Evolutionary conservation across 2,113 vertebrate genomes (phyloP).

Genomic region (Chloropsis cyanopogon): DNA sequence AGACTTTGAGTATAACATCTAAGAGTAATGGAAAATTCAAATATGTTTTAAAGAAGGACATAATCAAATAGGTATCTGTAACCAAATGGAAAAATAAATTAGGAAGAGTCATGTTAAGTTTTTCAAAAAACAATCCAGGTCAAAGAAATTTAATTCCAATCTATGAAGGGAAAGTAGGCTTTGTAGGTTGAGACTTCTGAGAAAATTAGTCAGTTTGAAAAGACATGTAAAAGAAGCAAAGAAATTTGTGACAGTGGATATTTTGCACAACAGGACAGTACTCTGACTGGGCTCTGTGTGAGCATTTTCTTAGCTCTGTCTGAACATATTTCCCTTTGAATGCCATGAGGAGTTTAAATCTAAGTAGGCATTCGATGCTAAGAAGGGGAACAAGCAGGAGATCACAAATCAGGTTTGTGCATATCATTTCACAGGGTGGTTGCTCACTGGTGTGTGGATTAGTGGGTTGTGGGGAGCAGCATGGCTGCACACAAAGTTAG

Average conservation of each 20-base stretch:
- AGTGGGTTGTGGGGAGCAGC: not conserved
- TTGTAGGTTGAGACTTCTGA: not conserved
- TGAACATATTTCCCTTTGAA: not conserved
- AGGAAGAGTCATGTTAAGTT: not conserved
- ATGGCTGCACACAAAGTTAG: not conserved
- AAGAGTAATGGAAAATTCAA: not conserved
- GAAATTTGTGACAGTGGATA: not conserved
- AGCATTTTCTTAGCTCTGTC: not conserved
- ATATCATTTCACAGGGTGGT: accelerated
- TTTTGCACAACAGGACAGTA: not conserved
- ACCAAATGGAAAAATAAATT: not conserved
- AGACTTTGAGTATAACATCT: not conserved
- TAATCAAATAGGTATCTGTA: not conserved
- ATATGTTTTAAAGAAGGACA: not conserved
- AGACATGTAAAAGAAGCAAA: not conserved
- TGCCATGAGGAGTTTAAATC: not conserved
- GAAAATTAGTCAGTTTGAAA: not conserved
- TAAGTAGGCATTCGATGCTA: not conserved
- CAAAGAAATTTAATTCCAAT: not conserved
- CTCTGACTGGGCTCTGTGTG: not conserved
- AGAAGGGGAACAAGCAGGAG: not conserved
- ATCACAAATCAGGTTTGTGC: not conserved
- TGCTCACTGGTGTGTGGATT: not conserved
- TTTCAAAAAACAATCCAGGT: not conserved
- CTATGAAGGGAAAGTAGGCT: not conserved